Conservation (phyloP, 2,888 invertebrate genomes). For the Ectemnius cavifrons region DNA sequence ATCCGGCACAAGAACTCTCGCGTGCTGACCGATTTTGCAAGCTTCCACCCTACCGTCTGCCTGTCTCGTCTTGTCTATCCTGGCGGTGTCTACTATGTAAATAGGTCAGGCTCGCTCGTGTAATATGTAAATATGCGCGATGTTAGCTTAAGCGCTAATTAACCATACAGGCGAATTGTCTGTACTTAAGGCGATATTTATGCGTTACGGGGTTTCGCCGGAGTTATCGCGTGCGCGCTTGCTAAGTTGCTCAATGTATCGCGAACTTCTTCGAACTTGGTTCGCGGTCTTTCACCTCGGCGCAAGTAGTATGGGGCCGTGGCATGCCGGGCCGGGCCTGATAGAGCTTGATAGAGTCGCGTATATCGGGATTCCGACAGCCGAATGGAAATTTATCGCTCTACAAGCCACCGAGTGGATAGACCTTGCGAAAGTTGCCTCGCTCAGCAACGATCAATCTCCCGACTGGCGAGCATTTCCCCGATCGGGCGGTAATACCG, state of each 20-base stretch:
- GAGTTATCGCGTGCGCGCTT: not conserved
- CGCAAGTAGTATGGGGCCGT: too few species aligned
- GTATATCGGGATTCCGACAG: slow-evolving; percentile 8
- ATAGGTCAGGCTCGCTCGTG: slow-evolving; percentile 2
- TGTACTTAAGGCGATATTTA: not conserved
- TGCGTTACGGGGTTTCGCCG: not conserved
- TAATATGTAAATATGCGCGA: slow-evolving; percentile 8
- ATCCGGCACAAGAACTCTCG: not conserved
- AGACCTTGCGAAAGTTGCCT: slow-evolving; percentile 27
- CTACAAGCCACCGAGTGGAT: slow-evolving; percentile 34
- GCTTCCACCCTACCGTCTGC: too few species aligned
- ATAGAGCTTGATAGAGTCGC: slow-evolving; percentile 3
- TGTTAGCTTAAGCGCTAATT: slow-evolving; percentile 6
- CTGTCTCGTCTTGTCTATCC: not conserved
- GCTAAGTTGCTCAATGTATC: not conserved
- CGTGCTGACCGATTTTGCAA: not conserved
- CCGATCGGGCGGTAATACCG: not conserved
- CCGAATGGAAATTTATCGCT: slow-evolving; percentile 29
- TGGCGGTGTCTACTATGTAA: not conserved
- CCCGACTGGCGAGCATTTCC: slow-evolving; percentile 30
- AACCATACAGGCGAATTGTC: not conserved
- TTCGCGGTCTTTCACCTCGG: not conserved
- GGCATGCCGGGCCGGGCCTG: not conserved
- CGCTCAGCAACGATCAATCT: slow-evolving; percentile 31
- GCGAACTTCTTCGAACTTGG: not conserved